phyloP scores from a whole-genome alignment of 2,113 vertebrate genomes.

The Hydropotes inermis region DNA sequence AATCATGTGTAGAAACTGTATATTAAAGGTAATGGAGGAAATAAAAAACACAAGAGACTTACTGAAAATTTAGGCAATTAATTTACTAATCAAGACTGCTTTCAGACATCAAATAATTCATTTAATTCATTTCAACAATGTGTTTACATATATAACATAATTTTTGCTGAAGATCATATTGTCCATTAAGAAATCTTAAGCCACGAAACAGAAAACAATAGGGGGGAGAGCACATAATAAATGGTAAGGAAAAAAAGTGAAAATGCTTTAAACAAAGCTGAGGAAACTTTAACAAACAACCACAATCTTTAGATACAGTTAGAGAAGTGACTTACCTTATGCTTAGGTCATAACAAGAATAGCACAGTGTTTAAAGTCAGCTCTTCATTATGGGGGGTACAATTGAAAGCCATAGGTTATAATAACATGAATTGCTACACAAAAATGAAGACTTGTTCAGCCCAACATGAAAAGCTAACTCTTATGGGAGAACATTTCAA shows the following conservation, averaged over 20 bases:
- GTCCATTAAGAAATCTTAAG: conserved; percentile 50
- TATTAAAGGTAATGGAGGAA: conserved; percentile 70
- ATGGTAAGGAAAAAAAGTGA: conserved; percentile 73
- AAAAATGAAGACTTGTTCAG: conserved; percentile 81
- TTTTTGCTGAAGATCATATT: conserved; percentile 74
- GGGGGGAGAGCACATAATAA: conserved; percentile 69
- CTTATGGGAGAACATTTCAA: conserved; percentile 77
- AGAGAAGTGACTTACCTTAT: conserved; percentile 88
- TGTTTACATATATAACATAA: conserved; percentile 62
- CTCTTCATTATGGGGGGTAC: conserved; percentile 86
- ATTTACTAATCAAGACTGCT: conserved; percentile 65
- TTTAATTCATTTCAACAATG: conserved; percentile 59
- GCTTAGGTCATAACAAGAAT: conserved; percentile 84
- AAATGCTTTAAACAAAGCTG: conserved; percentile 68
- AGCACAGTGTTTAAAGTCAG: conserved; percentile 86
- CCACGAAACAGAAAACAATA: conserved; percentile 76
- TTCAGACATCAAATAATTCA: conserved; percentile 68
- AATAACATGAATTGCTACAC: conserved; percentile 81
- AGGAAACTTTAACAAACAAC: conserved; percentile 74
- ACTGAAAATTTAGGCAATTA: conserved; percentile 56
- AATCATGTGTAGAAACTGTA: conserved; percentile 59
- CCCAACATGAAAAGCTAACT: conserved; percentile 86
- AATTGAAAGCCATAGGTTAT: conserved; percentile 83
- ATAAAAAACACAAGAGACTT: conserved; percentile 68
- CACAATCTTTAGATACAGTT: conserved; percentile 80